Evolutionary conservation across 2,113 vertebrate genomes (phyloP).

Genomic region (Pterocles burchelli): DNA sequence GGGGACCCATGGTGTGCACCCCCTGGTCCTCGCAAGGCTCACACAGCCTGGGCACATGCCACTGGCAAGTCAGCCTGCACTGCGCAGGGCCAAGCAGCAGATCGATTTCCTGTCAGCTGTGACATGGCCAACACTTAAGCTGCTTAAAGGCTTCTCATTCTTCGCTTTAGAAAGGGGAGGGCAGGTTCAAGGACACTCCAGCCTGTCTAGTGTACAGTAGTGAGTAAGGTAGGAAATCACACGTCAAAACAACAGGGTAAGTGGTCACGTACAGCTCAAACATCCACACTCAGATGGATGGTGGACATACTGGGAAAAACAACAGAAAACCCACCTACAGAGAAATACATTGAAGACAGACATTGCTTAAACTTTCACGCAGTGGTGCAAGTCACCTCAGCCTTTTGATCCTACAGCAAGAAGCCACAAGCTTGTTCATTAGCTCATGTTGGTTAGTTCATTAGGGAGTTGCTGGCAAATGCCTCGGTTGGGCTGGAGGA

Average conservation of each 20-base stretch:
- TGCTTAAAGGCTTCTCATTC: constrained; percentile 77
- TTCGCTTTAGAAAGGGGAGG: constrained; percentile 69
- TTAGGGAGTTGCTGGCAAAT: not conserved
- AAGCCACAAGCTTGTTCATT: not conserved
- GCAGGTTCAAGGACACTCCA: constrained; percentile 76
- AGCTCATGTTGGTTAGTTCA: accelerated
- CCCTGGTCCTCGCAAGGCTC: not conserved
- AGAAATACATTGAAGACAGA: not conserved
- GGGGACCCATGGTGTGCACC: not conserved
- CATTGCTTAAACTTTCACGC: not conserved
- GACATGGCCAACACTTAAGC: constrained; percentile 70
- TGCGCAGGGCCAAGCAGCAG: constrained; percentile 57
- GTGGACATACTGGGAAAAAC: not conserved
- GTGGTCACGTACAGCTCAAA: not conserved
- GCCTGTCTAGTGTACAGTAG: not conserved
- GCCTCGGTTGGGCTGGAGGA: not conserved
- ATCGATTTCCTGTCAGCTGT: constrained; percentile 83
- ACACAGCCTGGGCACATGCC: not conserved
- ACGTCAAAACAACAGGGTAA: not conserved
- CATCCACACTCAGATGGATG: not conserved
- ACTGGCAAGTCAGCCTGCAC: constrained; percentile 29
- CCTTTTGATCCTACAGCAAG: not conserved
- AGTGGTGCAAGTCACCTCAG: not conserved
- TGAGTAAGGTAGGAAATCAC: not conserved
- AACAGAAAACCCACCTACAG: not conserved